Evolutionary conservation across 2,797 vertebrate species (phyloP), one percentile per base, ranked within the genome.

Genomic region (Labroides dimidiatus): DNA sequence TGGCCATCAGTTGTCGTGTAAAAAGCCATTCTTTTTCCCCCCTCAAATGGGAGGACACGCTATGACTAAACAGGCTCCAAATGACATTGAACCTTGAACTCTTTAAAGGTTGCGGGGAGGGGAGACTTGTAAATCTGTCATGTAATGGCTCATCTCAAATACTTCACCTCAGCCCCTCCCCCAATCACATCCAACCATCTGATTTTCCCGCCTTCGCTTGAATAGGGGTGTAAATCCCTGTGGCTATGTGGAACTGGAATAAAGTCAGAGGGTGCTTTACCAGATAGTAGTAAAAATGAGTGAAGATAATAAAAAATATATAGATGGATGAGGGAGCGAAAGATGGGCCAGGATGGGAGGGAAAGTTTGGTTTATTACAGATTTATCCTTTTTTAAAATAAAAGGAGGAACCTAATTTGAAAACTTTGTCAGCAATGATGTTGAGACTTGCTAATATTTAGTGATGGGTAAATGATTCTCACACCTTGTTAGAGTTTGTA

Each of bases 71-170:
- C 72, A 64, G 75, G 24, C 69, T 77, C 11, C 72, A 73, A 86
- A 87, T 89, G 68, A 82, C 88, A 81, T 61, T 87, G 86, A 91
- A 91, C 91, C 81, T 89, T 92, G 87, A 89, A 85, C 86, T 70
- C 36, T 77, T 84, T 61, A 77, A 52, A 80, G 85, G 80, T 77
- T 78, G 71, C 52, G 75, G 70, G 69, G 59, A 64, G 69, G 75
- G 49, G 47, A 79, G 72, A 81, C 79, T 78, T 90, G 85, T 93
- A 90, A 92, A 93, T 92, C 89, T 84, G 66, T 33, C 41, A 14
- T 23, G 75, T 75, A 77, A 88, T 84, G 80, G 80, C 77, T 88
- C 85, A 82, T 91, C 84, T 86, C 68, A 75, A 81, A 80, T 69
- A 55, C 47, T 8, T 8, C 21, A 19, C 20, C 47, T 39, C 65